Base-by-base conservation (phyloP, 2,113 vertebrate genomes). In the Ascaphus truei region DNA sequence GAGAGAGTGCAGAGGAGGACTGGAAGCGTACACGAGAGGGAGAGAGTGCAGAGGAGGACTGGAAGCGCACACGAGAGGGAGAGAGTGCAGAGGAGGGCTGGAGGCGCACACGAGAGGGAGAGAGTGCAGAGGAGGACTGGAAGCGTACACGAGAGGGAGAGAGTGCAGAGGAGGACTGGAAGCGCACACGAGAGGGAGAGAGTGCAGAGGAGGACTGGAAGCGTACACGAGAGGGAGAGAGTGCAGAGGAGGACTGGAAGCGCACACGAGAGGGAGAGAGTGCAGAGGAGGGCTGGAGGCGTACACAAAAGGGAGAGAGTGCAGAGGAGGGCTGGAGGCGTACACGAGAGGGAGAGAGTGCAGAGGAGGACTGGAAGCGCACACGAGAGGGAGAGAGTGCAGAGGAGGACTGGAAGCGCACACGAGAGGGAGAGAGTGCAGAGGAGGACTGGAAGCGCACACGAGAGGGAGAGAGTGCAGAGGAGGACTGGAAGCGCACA, bases 281-380 rank as follows among this genome's bases (percentile, higher is more conserved):
- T 13, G 37, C 3, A 39, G 37, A 4, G 12, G 5, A 15, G n/a
- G n/a, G n/a, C 3, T 9, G 12, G n/a, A 39, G 5, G 5, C 5
- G 31, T 7, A 7, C 15, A 16, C 3, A 1, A 16, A 2, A 43
- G 6, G n/a, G 39, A 34, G 5, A 34, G n/a, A 43, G 39, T 16
- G 7, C 15, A 16, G 3, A 16, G 5, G 18, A 13, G 11, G 31
- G 11, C 77, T 63, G 34, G 72, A 79, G 67, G 34, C 36, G 77
- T n/a, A 30, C 72, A 18, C 68, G 51, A 66, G 72, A 1, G 23
- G 34, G 23, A 66, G 25, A 36, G 22, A 27, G 22, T 3, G 59
- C 31, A 33, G 67, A 63, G 43, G 4, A 75, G 31, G 72, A 61
- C 72, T 81, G 16, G 69, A 61, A 59, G 65, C 43, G 68, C 76